Percentiles rank a stretch among this genome's conserved stretches.
These are phyloP conservation scores for Carpatolechia fugitivella DNA, from an alignment of 2,888 invertebrate genomes.

Conservation along the genomic window DNA sequence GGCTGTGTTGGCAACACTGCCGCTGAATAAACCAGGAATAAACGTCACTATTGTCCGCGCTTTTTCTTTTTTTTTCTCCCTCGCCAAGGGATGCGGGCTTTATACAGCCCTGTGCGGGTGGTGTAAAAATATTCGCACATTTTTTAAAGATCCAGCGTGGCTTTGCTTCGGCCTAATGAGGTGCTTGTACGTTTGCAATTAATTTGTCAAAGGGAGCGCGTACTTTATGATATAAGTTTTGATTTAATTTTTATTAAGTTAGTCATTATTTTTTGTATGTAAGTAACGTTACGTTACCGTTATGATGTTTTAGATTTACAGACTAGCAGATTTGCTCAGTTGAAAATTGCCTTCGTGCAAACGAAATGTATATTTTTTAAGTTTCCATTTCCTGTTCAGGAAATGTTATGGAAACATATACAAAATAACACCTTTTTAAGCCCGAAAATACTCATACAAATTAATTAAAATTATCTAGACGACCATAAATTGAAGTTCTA, in stretches of 20 bases:
- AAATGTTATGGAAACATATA: too few relatives aligned
- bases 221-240: not conserved
- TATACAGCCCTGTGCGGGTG: not conserved
- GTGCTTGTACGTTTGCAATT: constrained; percentile 10
- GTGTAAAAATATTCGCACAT: not conserved
- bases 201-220: constrained; percentile 3
- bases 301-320: too few relatives aligned
- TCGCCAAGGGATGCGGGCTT: not conserved
- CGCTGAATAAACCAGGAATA: not conserved
- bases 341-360: too few relatives aligned
- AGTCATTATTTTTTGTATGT: not conserved
- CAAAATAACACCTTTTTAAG: too few relatives aligned
- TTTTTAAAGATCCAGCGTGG: constrained; percentile 5
- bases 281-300: too few relatives aligned
- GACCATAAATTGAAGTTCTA: too few relatives aligned
- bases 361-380: too few relatives aligned
- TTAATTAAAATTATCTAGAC: too few relatives aligned
- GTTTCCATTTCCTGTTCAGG: too few relatives aligned
- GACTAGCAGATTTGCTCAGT: too few relatives aligned
- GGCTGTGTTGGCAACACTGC: too few relatives aligned
- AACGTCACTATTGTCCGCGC: not conserved
- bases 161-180: constrained; percentile 4
- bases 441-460: too few relatives aligned
- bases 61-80: constrained; percentile 4
- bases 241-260: not conserved